phyloP scores from a whole-genome alignment of 2,113 vertebrate species.

The Oncorhynchus tshawytscha region DNA sequence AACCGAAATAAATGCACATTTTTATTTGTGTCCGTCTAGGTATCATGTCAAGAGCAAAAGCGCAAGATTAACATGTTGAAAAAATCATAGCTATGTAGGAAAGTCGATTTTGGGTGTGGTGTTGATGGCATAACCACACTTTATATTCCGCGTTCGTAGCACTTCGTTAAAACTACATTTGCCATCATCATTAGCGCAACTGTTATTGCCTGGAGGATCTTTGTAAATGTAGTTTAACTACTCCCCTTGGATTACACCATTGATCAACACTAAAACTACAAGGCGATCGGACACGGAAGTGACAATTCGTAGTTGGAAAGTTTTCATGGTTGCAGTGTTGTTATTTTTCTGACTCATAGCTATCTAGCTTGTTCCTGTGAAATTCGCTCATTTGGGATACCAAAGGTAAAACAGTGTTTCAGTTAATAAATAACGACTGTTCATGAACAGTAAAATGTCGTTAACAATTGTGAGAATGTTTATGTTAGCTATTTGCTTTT shows the following conservation, averaged over 20 bases:
- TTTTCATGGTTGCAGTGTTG: conserved; percentile 43
- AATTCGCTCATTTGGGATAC: conserved; percentile 23
- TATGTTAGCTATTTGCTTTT: no score
- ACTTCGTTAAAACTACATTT: conserved; percentile 38
- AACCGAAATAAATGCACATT: background rate
- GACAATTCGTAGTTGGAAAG: conserved; percentile 56
- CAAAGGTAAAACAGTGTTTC: conserved; percentile 34
- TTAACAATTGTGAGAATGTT: background rate
- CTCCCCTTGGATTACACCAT: accelerated
- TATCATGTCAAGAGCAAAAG: no score
- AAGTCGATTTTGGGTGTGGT: background rate
- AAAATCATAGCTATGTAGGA: background rate
- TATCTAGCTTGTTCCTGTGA: conserved; percentile 8
- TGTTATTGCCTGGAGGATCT: accelerated
- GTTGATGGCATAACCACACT: background rate
- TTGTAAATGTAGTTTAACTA: conserved; percentile 41
- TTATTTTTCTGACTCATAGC: conserved; percentile 17
- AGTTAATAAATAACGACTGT: background rate
- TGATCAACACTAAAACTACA: conserved; percentile 1
- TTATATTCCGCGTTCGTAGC: conserved; percentile 51
- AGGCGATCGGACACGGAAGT: conserved; percentile 41
- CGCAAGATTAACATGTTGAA: background rate
- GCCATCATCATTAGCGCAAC: background rate
- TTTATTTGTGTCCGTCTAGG: no score
- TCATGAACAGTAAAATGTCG: background rate